These are phyloP conservation scores for Odontomachus brunneus DNA, from an alignment of 1,140 invertebrate species.

Conservation along the genomic window DNA sequence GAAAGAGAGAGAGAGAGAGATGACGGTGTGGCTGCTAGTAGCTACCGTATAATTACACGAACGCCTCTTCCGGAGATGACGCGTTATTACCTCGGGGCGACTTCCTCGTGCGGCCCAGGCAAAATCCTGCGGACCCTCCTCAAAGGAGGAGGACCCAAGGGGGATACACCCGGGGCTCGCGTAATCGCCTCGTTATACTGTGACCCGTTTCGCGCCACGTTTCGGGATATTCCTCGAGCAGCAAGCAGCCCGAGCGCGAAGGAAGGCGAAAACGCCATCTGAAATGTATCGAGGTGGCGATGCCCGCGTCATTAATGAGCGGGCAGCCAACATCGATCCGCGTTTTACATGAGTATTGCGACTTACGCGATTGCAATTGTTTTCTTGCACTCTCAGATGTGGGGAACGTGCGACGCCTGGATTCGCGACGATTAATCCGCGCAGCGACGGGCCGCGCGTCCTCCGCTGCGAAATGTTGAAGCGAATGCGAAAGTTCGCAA, in stretches of 20 bases:
- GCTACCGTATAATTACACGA: conserved; percentile 85
- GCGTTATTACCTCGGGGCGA: conserved; percentile 75
- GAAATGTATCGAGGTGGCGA: neutral
- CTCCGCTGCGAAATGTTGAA: conserved; percentile 34
- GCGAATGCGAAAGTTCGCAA: conserved; percentile 45
- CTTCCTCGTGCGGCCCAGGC: conserved; percentile 75
- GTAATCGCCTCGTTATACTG: conserved; percentile 77
- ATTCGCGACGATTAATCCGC: no score
- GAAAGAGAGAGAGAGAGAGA: conserved; percentile 76
- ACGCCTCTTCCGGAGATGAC: conserved; percentile 76
- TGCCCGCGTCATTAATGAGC: neutral
- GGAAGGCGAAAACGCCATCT: neutral
- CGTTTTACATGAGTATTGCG: neutral
- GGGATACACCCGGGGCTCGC: conserved; percentile 61
- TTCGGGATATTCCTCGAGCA: conserved; percentile 65
- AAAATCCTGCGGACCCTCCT: conserved; percentile 75
- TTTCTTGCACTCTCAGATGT: no score
- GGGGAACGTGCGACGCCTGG: no score
- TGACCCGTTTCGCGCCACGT: conserved; percentile 54
- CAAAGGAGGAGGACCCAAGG: conserved; percentile 58
- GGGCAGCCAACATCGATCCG: neutral
- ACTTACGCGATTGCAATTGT: no score
- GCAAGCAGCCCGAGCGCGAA: neutral
- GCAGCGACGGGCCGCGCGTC: neutral
- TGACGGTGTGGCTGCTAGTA: conserved; percentile 73